Evolutionary conservation across 2,888 invertebrate genomes (phyloP).

Genomic region (Maniola hyperantus): DNA sequence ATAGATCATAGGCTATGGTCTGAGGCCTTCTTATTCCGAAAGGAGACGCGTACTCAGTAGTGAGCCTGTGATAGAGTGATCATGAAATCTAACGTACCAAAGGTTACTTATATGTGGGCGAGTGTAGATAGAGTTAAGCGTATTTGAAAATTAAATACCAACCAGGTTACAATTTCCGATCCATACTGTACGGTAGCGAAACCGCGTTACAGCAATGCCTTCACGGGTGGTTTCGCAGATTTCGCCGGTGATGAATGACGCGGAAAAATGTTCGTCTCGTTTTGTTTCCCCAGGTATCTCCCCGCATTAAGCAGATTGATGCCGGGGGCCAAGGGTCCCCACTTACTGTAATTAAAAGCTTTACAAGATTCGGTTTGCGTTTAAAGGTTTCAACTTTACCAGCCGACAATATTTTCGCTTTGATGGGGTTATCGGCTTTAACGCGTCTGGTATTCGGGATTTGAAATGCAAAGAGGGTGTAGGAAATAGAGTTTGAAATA

Average conservation of each 20-base stretch:
- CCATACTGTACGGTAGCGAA: background rate
- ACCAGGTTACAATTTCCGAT: too few relatives aligned
- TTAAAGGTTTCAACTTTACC: slow-evolving; percentile 15
- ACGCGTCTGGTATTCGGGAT: slow-evolving; percentile 1
- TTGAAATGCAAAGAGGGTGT: background rate
- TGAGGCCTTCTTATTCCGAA: too few relatives aligned
- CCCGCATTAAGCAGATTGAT: slow-evolving; percentile 73
- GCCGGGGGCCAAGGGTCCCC: slow-evolving; percentile 51
- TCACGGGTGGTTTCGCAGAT: slow-evolving; percentile 38
- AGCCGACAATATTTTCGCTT: slow-evolving; percentile 2
- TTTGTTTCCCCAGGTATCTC: slow-evolving; percentile 44
- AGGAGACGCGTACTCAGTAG: too few relatives aligned
- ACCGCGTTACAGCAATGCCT: slow-evolving; percentile 14
- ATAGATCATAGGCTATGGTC: too few relatives aligned
- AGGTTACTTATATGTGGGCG: too few relatives aligned
- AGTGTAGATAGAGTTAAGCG: too few relatives aligned
- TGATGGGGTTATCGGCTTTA: slow-evolving; percentile 1
- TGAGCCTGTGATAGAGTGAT: too few relatives aligned
- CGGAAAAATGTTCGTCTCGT: slow-evolving; percentile 48
- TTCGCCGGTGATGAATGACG: slow-evolving; percentile 55
- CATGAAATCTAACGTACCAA: too few relatives aligned
- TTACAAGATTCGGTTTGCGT: slow-evolving; percentile 64
- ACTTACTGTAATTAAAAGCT: slow-evolving; percentile 78
- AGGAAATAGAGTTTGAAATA: slow-evolving; percentile 4
- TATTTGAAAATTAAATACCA: too few relatives aligned